phyloP scores from a whole-genome alignment of 2,797 vertebrate genomes.

The Artibeus jamaicensis region DNA sequence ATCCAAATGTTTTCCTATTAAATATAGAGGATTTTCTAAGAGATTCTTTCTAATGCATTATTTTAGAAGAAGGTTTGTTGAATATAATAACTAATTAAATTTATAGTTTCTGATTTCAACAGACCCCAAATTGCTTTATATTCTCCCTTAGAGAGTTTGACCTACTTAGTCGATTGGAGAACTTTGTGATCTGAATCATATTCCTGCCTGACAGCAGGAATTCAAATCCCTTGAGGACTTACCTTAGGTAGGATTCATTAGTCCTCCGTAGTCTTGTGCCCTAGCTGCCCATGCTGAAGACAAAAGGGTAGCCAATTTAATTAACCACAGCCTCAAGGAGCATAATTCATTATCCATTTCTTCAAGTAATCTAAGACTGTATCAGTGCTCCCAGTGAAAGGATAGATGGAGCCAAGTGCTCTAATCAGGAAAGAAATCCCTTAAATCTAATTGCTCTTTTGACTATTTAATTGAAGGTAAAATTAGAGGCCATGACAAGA shows the following conservation, averaged over 20 bases:
- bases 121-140: slow-evolving; percentile 26
- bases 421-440: slow-evolving; percentile 56
- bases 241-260: slow-evolving; percentile 71
- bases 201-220: slow-evolving; percentile 65
- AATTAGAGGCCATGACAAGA: slow-evolving; percentile 40
- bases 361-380: slow-evolving; percentile 64
- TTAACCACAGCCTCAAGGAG: slow-evolving; percentile 76
- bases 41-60: background rate
- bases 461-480: slow-evolving; percentile 70
- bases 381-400: slow-evolving; percentile 57
- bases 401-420: slow-evolving; percentile 61
- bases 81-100: slow-evolving; percentile 16
- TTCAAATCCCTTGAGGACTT: slow-evolving; percentile 71
- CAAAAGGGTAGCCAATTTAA: slow-evolving; percentile 78
- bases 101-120: slow-evolving; percentile 54
- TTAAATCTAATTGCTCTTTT: slow-evolving; percentile 70
- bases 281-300: slow-evolving; percentile 66
- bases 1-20: background rate
- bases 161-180: slow-evolving; percentile 58
- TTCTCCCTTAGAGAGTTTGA: slow-evolving; percentile 38
- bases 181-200: slow-evolving; percentile 59
- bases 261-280: slow-evolving; percentile 55
- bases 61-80: background rate
- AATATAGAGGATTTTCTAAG: background rate
- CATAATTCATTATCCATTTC: slow-evolving; percentile 78